phyloP scores from a whole-genome alignment of 2,113 vertebrate genomes.

The Brevimyrus niger region DNA sequence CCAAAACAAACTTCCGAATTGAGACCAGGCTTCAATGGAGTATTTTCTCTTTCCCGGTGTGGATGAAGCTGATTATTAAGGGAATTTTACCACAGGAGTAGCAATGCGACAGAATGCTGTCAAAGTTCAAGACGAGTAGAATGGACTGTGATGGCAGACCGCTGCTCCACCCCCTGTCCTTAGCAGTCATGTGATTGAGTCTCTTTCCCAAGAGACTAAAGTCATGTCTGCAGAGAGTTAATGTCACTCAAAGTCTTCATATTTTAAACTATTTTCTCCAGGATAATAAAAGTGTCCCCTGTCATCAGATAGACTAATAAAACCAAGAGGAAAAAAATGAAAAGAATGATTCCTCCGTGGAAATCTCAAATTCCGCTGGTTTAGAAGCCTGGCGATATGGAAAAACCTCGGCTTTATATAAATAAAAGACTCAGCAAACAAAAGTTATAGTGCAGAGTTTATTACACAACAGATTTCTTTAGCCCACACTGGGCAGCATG shows the following conservation, averaged over 20 bases:
- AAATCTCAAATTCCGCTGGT: neutral
- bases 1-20: neutral
- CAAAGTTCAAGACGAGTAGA: neutral
- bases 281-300: neutral
- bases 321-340: neutral
- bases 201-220: neutral
- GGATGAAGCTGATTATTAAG: neutral
- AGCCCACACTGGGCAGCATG: neutral
- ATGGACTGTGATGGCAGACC: neutral
- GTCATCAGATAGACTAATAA: neutral
- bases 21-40: neutral
- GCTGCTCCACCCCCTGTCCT: neutral
- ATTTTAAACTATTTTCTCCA: neutral
- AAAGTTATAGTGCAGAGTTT: constrained; percentile 1
- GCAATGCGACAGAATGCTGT: neutral
- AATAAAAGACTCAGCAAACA: neutral
- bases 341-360: neutral
- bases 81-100: neutral
- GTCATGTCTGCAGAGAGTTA: neutral
- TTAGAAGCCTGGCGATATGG: neutral
- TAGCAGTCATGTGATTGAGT: neutral
- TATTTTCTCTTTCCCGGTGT: neutral
- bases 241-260: neutral
- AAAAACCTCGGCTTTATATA: neutral
- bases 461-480: neutral